Evolutionary conservation across 2,888 invertebrate species (phyloP).

Genomic region (Meta bourneti): DNA sequence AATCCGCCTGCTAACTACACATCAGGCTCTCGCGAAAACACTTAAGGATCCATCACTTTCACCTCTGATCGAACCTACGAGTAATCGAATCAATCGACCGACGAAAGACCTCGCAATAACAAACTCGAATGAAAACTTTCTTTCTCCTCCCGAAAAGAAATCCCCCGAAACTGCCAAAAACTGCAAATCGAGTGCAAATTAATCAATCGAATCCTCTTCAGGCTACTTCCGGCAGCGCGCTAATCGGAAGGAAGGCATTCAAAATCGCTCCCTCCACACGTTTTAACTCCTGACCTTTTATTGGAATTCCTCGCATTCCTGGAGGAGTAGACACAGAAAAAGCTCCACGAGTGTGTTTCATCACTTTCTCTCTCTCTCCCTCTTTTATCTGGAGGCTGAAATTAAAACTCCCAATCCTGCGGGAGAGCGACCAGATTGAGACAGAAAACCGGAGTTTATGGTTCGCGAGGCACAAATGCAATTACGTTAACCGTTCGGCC

Average conservation of each 20-base stretch:
- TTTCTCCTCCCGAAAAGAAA: background rate
- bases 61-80: background rate
- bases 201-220: slow-evolving; percentile 34
- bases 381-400: slow-evolving; percentile 37
- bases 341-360: background rate
- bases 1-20: background rate
- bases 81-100: slow-evolving; percentile 22
- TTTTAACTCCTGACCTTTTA: slow-evolving; percentile 12
- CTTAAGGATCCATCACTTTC: background rate
- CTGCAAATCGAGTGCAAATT: slow-evolving; percentile 45
- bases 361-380: no score
- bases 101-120: slow-evolving; percentile 1
- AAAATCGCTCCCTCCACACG: slow-evolving; percentile 13
- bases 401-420: slow-evolving; percentile 28
- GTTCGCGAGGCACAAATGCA: slow-evolving; percentile 33
- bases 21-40: no score
- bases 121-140: slow-evolving; percentile 2
- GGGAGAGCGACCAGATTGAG: slow-evolving; percentile 45
- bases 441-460: slow-evolving; percentile 13
- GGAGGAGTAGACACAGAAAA: background rate
- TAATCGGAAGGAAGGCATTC: slow-evolving; percentile 28
- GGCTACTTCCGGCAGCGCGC: background rate
- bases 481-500: slow-evolving; percentile 43
- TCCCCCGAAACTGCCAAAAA: background rate
- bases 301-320: background rate